Base-by-base conservation (phyloP, 1,140 invertebrate genomes). In the Lithobius niger region DNA sequence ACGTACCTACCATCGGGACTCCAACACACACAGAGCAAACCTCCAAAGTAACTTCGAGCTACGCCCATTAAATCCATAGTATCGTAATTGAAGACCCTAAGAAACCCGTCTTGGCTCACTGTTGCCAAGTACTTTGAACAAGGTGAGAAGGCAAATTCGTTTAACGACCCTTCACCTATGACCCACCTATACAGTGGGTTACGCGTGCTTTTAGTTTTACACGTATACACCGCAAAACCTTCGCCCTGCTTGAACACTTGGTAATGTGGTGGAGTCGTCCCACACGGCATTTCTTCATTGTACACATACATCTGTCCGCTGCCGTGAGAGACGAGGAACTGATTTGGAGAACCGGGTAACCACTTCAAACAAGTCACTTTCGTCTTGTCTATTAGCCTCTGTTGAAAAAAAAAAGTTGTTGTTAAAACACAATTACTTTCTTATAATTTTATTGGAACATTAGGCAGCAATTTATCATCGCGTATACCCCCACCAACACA, bases 301-400 rank as follows among this genome's bases (percentile, higher is more conserved):
- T 97, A 99, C 19, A 98, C 79, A 76, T 98, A 98, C 64, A 99
- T 77, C 65, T 97, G 88, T n/a, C 96, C 96, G 59, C 92, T 97
- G 49, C 84, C 81, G 71, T 99, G 92, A 21, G 93, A 87, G 47
- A 89, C 89, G 55, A 98, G 74, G 73, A 99, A 99, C 62, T 93
- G 75, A 66, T 93, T 92, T 58, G 82, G 80, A 27, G 91, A 94
- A 49, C 85, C 86, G 18, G 95, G 96, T 56, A 99, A 81, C 95
- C 95, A 99, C 66, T 87, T 84, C 65, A 99, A 83, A 71, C 95
- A 98, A n/a, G 96, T 99, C 59, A 98, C 95, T 74, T 90, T 86
- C 53, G 86, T 93, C 75, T 97, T 98, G 69, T 99, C 96, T 68
- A 99, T 96, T 64, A 95, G 73, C 71, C 93, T 84, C 88, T 95